phyloP scores from a whole-genome alignment of 2,888 invertebrate genomes.

The Cantharis rufa region DNA sequence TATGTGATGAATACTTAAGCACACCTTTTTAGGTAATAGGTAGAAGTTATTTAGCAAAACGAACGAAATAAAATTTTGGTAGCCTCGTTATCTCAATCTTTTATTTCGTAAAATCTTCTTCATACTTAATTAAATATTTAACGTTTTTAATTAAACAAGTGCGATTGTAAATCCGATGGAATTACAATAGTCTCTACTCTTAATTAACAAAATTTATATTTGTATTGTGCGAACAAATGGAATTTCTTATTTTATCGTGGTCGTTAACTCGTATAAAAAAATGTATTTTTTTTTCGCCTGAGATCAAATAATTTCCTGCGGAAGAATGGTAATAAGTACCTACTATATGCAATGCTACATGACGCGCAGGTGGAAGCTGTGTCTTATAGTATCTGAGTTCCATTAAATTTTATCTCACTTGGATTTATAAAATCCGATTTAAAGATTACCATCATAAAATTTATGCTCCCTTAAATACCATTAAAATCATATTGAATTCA shows the following conservation, averaged over 20 bases:
- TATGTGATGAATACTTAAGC: neutral
- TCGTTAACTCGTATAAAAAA: neutral
- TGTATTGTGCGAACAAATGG: neutral
- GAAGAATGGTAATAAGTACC: neutral
- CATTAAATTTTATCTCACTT: constrained; percentile 28
- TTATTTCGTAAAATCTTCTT: neutral
- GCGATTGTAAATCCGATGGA: neutral
- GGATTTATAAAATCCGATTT: constrained; percentile 24
- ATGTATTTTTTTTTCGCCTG: neutral
- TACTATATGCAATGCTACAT: neutral
- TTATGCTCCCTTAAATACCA: neutral
- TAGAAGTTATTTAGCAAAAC: neutral
- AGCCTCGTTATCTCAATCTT: neutral
- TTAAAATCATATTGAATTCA: neutral
- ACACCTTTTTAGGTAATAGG: neutral
- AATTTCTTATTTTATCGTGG: neutral
- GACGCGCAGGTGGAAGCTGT: constrained; percentile 25
- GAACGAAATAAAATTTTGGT: neutral
- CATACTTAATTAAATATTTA: neutral
- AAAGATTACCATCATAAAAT: constrained; percentile 5
- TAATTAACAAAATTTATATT: neutral
- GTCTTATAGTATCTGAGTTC: constrained; percentile 33
- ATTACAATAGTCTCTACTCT: neutral
- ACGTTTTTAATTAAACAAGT: neutral
- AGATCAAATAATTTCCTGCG: neutral